Base-by-base conservation (phyloP, 2,797 vertebrate genomes). In the Xiphophorus birchmanni region DNA sequence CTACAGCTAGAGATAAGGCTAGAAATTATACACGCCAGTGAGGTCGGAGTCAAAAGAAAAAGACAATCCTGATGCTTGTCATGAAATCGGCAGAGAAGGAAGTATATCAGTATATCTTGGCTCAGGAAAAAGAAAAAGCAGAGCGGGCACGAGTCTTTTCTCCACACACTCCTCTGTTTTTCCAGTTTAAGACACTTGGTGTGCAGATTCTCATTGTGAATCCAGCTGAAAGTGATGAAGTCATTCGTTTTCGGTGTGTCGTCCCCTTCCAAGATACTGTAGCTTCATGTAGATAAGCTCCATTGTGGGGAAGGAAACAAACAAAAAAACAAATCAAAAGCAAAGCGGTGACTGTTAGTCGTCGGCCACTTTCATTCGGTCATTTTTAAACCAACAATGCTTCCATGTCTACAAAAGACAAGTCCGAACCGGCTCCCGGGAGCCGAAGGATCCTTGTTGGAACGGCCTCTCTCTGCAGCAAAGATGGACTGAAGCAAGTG, bases 381-480 rank as follows among this genome's bases (percentile, higher is more conserved):
- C 52, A 10, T 81, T 78, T 78, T 12, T 40, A 69, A 72, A 78
- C 63, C 80, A 77, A 45, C 58, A 29, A 26, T 47, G 17, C 75
- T 72, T 78, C 47, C 18, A 42, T 2, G 1, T 75, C 74, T 18
- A 42, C 15, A 0, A 63, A 60, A 82, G 11, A 72, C 50, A 76
- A 84, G 73, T 80, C 29, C 13, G 73, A 26, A 21, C 5, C 72
- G 77, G 80, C 69, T n/a, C 82, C 37, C 52, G 54, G 81, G 50
- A 85, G 86, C 87, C 84, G 78, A 82, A 77, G 76, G 89, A 86
- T 88, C 86, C 84, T 90, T 81, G 82, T 84, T 87, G 86, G 87
- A 90, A 82, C 82, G 90, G 88, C 87, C 89, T 85, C 89, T 87
- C 87, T 90, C 87, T 81, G 82, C 85, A 81, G 76, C 86, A 77